Conservation (phyloP, 2,888 invertebrate genomes). For the Macaria notata region DNA sequence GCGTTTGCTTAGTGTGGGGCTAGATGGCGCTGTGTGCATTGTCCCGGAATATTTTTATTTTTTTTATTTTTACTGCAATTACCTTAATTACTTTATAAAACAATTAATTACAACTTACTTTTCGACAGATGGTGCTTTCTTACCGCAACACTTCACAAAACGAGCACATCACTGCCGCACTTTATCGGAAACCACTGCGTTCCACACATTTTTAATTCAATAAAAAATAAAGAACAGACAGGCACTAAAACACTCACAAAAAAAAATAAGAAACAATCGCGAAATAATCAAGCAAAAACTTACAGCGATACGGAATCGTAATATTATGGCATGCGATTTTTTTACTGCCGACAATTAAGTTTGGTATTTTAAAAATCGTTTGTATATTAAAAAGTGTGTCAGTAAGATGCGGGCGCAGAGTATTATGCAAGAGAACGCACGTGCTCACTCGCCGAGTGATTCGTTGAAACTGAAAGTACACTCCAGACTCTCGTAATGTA, state of each 20-base stretch:
- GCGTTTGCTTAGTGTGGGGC: too few species aligned
- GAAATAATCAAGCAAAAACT: conserved; percentile 6
- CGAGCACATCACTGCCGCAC: conserved; percentile 59
- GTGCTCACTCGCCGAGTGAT: conserved; percentile 58
- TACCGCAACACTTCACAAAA: conserved; percentile 60
- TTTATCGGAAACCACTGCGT: conserved; percentile 52
- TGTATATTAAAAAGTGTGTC: conserved; percentile 59
- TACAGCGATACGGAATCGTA: conserved; percentile 18
- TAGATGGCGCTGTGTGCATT: too few species aligned
- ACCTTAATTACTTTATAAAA: too few species aligned
- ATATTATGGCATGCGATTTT: conserved; percentile 17
- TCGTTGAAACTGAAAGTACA: conserved; percentile 76
- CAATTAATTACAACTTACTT: conserved; percentile 54
- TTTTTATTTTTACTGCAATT: too few species aligned
- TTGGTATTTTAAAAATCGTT: conserved; percentile 31
- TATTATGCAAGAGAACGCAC: conserved; percentile 52
- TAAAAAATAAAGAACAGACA: conserved; percentile 40
- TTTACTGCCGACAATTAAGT: conserved; percentile 25
- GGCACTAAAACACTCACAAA: conserved; percentile 22
- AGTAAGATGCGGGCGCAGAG: conserved; percentile 62
- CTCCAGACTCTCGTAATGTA: conserved; percentile 31
- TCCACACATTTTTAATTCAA: conserved; percentile 49
- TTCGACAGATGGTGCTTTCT: conserved; percentile 77
- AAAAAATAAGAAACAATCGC: not conserved
- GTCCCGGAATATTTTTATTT: too few species aligned